Conservation (phyloP, 2,113 vertebrate genomes). For the Chloropsis cyanopogon region DNA sequence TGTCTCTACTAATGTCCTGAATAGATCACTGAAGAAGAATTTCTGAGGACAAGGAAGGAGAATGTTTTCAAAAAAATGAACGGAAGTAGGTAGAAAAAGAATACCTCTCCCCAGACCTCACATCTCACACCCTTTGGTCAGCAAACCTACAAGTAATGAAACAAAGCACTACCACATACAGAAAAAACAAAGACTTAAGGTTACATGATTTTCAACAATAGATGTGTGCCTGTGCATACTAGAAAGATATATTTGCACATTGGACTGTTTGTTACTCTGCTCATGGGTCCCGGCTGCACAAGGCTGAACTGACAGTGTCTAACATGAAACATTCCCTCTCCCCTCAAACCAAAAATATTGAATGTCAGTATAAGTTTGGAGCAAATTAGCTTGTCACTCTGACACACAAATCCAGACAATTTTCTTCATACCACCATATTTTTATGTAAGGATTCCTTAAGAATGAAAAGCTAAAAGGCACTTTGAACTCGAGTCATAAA, state of each 20-base stretch:
- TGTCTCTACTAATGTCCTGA: neutral
- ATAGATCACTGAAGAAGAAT: neutral
- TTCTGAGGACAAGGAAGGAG: neutral
- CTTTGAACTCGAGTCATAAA: neutral
- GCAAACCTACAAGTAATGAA: neutral
- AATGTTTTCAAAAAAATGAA: neutral
- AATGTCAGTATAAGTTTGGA: neutral
- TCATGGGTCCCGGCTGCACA: neutral
- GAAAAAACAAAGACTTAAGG: neutral
- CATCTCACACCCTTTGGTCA: neutral
- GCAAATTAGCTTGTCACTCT: neutral
- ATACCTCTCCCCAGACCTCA: neutral
- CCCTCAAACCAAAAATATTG: neutral
- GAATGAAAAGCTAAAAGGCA: neutral
- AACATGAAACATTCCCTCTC: neutral
- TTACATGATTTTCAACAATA: neutral
- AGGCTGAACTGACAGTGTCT: neutral
- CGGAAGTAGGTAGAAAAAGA: neutral
- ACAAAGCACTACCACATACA: neutral
- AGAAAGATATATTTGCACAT: neutral
- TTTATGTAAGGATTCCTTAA: constrained; percentile 3
- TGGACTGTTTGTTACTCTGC: neutral
- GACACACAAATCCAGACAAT: neutral
- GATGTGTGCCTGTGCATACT: neutral
- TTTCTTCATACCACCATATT: neutral